Conservation (phyloP, 2,888 invertebrate genomes). For the Merodon equestris region DNA sequence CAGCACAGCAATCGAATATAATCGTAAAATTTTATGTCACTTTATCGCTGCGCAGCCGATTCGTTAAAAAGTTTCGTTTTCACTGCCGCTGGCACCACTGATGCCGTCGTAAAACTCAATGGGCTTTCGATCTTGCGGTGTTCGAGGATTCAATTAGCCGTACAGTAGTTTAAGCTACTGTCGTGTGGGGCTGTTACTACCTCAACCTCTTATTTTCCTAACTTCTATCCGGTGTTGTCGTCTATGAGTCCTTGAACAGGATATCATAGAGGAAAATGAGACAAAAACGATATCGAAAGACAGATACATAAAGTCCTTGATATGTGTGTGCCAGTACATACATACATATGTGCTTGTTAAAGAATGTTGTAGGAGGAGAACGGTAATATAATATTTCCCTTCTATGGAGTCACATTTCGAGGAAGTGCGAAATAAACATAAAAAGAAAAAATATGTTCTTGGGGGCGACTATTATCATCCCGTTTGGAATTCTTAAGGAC, state of each 20-base stretch:
- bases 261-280: not conserved
- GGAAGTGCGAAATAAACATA: too few relatives aligned
- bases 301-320: too few relatives aligned
- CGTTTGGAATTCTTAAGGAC: too few relatives aligned
- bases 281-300: too few relatives aligned
- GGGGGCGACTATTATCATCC: too few relatives aligned
- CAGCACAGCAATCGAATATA: conserved; percentile 62
- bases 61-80: conserved; percentile 56
- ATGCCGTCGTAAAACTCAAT: conserved; percentile 63
- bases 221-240: conserved; percentile 37
- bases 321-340: too few relatives aligned
- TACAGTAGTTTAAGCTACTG: conserved; percentile 41
- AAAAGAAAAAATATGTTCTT: too few relatives aligned
- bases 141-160: conserved; percentile 66
- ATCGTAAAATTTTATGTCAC: conserved; percentile 66
- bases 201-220: not conserved
- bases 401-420: too few relatives aligned
- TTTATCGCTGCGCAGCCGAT: conserved; percentile 64
- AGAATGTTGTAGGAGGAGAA: too few relatives aligned
- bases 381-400: too few relatives aligned
- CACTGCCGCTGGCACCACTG: conserved; percentile 29
- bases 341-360: too few relatives aligned
- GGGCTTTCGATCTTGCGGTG: conserved; percentile 64
- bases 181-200: too few relatives aligned
- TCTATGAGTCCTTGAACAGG: conserved; percentile 14